phyloP scores from a whole-genome alignment of 2,113 vertebrate species.

The Rhinolophus sinicus region DNA sequence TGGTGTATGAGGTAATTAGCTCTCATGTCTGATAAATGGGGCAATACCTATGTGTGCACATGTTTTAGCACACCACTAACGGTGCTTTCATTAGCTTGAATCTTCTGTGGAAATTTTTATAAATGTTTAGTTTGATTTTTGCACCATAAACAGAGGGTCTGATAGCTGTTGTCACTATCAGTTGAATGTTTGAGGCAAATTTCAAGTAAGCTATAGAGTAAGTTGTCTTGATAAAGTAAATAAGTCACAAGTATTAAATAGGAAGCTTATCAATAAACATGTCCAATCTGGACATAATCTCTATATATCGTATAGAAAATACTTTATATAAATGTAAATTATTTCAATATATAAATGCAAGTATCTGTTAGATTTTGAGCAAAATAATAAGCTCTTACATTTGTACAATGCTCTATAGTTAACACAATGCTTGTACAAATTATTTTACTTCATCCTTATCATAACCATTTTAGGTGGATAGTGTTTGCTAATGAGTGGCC shows the following conservation, averaged over 20 bases:
- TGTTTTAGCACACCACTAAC: slow-evolving; percentile 94
- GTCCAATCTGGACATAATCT: slow-evolving; percentile 70
- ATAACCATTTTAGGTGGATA: not conserved
- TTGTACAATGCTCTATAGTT: not conserved
- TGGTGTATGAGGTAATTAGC: slow-evolving; percentile 97
- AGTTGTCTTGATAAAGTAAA: slow-evolving; percentile 83
- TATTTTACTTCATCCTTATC: slow-evolving; percentile 52
- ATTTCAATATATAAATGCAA: slow-evolving; percentile 60
- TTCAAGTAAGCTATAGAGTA: slow-evolving; percentile 80
- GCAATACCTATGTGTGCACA: slow-evolving; percentile 97
- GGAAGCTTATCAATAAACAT: slow-evolving; percentile 79
- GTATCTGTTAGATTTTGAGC: slow-evolving; percentile 42
- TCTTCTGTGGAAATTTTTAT: slow-evolving; percentile 90
- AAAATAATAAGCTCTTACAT: slow-evolving; percentile 55
- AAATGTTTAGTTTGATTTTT: slow-evolving; percentile 90
- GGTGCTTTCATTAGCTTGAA: slow-evolving; percentile 93
- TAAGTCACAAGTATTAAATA: slow-evolving; percentile 79
- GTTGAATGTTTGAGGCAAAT: slow-evolving; percentile 85
- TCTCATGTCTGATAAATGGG: slow-evolving; percentile 98
- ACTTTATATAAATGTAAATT: slow-evolving; percentile 59
- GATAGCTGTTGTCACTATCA: slow-evolving; percentile 78
- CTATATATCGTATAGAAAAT: slow-evolving; percentile 56
- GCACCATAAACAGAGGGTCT: slow-evolving; percentile 85
- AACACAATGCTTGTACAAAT: not conserved
- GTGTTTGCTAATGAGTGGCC: slow-evolving; percentile 17